Percentiles rank a stretch among this genome's conserved stretches.
These are phyloP conservation scores for Acrossocheilus wenchowensis DNA, from an alignment of 2,797 vertebrate species.

Conservation along the genomic window DNA sequence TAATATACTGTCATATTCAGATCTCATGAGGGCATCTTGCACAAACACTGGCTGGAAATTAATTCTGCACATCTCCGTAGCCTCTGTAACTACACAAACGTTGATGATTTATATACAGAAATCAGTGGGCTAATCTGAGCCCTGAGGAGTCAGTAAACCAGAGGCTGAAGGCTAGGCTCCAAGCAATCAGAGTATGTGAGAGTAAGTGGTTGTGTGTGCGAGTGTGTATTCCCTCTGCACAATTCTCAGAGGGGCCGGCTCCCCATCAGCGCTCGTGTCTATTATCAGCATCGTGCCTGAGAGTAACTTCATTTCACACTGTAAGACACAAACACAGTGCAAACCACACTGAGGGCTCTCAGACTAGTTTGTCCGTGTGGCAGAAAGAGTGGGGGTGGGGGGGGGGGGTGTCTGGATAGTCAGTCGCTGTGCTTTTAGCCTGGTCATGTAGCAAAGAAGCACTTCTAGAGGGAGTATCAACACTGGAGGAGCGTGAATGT, in stretches of 20 bases:
- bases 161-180: constrained; percentile 47
- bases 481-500: constrained; percentile 59
- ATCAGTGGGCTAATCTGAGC: constrained; percentile 43
- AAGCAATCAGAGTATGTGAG: constrained; percentile 39
- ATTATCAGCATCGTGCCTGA: constrained; percentile 72
- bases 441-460: constrained; percentile 62
- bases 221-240: constrained; percentile 63
- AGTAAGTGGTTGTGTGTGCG: constrained; percentile 64
- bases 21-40: neutral
- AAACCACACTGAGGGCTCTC: constrained; percentile 52
- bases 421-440: constrained; percentile 61
- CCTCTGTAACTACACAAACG: constrained; percentile 1
- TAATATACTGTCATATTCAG: constrained; percentile 9
- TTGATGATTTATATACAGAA: constrained; percentile 28
- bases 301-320: constrained; percentile 71
- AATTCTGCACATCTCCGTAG: neutral
- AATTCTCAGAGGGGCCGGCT: constrained; percentile 66
- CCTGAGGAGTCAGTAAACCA: constrained; percentile 38
- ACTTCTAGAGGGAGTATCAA: constrained; percentile 62
- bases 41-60: constrained; percentile 17
- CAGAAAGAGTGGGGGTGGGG: constrained; percentile 46
- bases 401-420: constrained; percentile 49
- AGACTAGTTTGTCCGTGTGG: constrained; percentile 57
- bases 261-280: constrained; percentile 70
- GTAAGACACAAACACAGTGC: constrained; percentile 67